Evolutionary conservation across 1,140 invertebrate genomes (phyloP), one percentile per base, ranked within the genome.

Genomic region (Calycopis cecrops): DNA sequence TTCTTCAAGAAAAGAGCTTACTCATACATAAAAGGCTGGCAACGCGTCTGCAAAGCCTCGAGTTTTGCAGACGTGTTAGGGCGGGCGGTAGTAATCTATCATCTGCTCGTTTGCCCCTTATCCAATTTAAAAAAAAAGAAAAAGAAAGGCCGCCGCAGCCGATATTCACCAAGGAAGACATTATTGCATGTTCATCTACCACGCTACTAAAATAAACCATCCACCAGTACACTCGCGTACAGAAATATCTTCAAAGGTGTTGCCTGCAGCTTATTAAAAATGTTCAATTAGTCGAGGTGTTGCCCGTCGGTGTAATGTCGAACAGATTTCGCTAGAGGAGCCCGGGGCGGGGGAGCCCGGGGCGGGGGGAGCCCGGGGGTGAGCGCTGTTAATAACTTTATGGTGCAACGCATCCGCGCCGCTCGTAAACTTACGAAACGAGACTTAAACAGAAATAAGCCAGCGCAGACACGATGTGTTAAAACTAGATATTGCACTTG

Each of bases 351-450:
- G 71, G 69, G 67, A n/a, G n/a, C n/a, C n/a, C n/a, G n/a, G n/a
- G n/a, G n/a, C n/a, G n/a, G n/a, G n/a, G 35, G 55, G 54, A 60
- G 55, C 58, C 59, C 65, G 60, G 52, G 53, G 63, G 63, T 52
- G 74, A 69, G 69, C 65, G 63, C 71, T 67, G 72, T 68, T 81
- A 79, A 81, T 81, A 79, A 70, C 63, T 63, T 57, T 58, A 61
- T 64, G 63, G 65, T 73, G 69, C 71, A 69, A 69, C 70, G 69
- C 79, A 73, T 76, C 73, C 64, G 60, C 69, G 52, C 57, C 64
- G 65, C 63, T 78, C 71, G 78, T 83, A 84, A 83, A 81, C 57
- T 81, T 84, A 79, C 80, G 80, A 84, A 84, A 84, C 73, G 48
- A 62, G 73, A 71, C 69, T 66, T 76, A 75, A 73, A 79, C 75